A percentile compares a stretch with the other conserved stretches of the same genome.
phyloP scores from a whole-genome alignment of 2,888 invertebrate species.

The Pecten maximus region DNA sequence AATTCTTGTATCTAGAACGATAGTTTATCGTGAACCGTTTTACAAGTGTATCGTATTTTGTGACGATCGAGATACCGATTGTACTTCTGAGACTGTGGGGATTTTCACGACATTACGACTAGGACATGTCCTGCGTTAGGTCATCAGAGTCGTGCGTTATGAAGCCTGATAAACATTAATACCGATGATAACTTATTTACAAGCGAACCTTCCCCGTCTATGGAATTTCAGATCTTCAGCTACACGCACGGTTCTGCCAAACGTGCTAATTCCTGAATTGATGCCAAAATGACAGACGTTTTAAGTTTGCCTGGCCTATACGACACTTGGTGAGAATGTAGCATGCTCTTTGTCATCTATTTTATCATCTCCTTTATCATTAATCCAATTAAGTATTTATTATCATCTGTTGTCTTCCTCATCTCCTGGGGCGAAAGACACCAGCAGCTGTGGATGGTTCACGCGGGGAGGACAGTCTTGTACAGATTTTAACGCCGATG shows the following conservation, averaged over 20 bases:
- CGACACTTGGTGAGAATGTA: conserved; percentile 20
- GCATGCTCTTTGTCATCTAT: conserved; percentile 24
- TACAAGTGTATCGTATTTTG: too few species aligned
- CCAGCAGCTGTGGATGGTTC: not conserved
- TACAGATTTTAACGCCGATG: not conserved
- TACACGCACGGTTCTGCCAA: not conserved
- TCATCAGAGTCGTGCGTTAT: not conserved
- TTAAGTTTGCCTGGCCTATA: not conserved
- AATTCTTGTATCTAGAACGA: too few species aligned
- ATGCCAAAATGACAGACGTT: conserved; percentile 16
- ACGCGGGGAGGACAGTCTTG: not conserved
- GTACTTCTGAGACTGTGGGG: not conserved
- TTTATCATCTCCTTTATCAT: conserved; percentile 6
- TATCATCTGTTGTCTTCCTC: not conserved
- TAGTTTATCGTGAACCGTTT: too few species aligned
- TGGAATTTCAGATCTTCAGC: not conserved
- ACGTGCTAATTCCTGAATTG: not conserved
- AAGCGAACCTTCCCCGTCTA: not conserved
- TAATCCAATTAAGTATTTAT: conserved; percentile 30
- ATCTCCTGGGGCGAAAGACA: not conserved
- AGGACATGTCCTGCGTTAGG: not conserved
- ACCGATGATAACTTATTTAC: not conserved
- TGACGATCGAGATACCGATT: not conserved
- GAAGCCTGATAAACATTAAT: not conserved
- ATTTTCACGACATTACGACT: not conserved